phyloP scores from a whole-genome alignment of 2,113 vertebrate species.

The Callaeas wilsoni region DNA sequence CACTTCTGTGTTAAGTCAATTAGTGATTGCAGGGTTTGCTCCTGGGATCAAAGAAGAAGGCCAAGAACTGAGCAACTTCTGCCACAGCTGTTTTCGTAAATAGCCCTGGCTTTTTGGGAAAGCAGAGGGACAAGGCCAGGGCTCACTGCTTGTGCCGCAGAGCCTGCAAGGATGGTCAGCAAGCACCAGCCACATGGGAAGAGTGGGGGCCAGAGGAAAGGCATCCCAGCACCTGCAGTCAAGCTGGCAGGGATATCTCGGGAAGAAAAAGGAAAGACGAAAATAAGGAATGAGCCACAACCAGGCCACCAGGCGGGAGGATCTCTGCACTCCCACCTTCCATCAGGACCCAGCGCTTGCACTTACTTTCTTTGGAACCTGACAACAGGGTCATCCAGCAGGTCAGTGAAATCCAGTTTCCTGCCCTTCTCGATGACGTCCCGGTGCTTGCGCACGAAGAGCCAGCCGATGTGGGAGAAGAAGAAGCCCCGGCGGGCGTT shows the following conservation, averaged over 20 bases:
- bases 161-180: background rate
- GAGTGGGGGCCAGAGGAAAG: fast-evolving
- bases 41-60: background rate
- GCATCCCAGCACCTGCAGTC: background rate
- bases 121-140: background rate
- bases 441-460: slow-evolving; percentile 74
- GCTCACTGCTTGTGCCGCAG: background rate
- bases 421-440: slow-evolving; percentile 78
- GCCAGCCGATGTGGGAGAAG: slow-evolving; percentile 79
- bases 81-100: background rate
- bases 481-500: slow-evolving; percentile 74
- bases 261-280: background rate
- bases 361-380: slow-evolving; percentile 78
- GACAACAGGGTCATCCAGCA: slow-evolving; percentile 75
- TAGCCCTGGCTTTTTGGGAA: background rate
- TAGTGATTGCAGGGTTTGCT: background rate
- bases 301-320: fast-evolving
- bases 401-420: slow-evolving; percentile 73
- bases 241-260: background rate
- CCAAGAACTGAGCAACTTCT: background rate
- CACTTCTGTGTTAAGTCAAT: background rate
- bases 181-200: background rate
- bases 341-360: fast-evolving
- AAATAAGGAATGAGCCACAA: background rate
- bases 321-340: fast-evolving